A percentile compares a stretch with the other conserved stretches of the same genome.
Conservation (phyloP, 2,113 vertebrate species). For the Poeciliopsis prolifica region DNA sequence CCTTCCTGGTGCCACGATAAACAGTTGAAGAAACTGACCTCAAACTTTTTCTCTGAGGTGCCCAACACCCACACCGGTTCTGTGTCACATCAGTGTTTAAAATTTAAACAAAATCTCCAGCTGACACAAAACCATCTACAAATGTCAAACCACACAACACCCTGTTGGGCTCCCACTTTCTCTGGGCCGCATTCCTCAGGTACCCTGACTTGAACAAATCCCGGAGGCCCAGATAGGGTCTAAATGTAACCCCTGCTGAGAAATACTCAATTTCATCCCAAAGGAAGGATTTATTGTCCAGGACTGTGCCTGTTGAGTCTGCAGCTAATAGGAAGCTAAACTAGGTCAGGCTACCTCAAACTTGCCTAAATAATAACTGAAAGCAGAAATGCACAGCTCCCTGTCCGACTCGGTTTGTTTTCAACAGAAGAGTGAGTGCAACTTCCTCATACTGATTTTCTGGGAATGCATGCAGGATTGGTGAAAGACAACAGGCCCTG, state of each 20-base stretch:
- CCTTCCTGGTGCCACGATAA: conserved; percentile 62
- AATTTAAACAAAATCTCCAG: conserved; percentile 19
- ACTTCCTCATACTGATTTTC: conserved; percentile 56
- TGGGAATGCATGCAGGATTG: conserved; percentile 30
- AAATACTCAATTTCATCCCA: conserved; percentile 71
- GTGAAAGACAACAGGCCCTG: conserved; percentile 20
- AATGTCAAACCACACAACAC: conserved; percentile 22
- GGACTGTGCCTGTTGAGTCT: conserved; percentile 51
- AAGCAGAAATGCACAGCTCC: conserved; percentile 62
- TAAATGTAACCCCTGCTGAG: conserved; percentile 66
- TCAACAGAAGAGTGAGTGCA: conserved; percentile 37
- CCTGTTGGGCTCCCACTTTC: conserved; percentile 27
- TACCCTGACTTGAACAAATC: conserved; percentile 57
- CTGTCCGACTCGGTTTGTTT: conserved; percentile 35
- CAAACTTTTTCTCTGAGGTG: conserved; percentile 18
- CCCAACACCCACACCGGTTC: conserved; percentile 18
- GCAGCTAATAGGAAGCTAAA: conserved; percentile 58
- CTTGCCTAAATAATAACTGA: conserved; percentile 61
- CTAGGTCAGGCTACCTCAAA: conserved; percentile 65
- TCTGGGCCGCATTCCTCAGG: conserved; percentile 52
- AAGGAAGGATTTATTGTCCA: conserved; percentile 69
- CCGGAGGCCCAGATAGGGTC: conserved; percentile 63
- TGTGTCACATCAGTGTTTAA: conserved; percentile 27
- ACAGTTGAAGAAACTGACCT: conserved; percentile 39
- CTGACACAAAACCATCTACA: neutral